These are phyloP conservation scores for Polyodon spathula DNA, from an alignment of 2,113 vertebrate genomes.

Conservation along the genomic window DNA sequence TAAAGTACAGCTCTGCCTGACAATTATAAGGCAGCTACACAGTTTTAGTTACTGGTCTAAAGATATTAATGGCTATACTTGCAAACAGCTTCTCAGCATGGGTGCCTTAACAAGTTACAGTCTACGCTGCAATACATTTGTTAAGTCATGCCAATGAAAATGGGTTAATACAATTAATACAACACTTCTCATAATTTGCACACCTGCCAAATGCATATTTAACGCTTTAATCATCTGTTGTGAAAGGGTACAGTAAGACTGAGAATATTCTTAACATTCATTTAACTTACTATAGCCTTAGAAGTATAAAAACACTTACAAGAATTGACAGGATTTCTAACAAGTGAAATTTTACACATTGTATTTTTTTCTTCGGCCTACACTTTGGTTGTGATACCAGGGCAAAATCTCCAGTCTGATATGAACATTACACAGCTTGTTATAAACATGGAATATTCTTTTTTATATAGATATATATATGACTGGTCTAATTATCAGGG, in stretches of 20 bases:
- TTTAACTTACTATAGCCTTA: slow-evolving; percentile 28
- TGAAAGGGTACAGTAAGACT: slow-evolving; percentile 30
- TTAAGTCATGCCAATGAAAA: slow-evolving; percentile 8
- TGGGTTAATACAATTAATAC: slow-evolving; percentile 11
- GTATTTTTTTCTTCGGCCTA: not conserved
- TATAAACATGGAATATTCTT: no score
- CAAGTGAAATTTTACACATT: slow-evolving; percentile 35
- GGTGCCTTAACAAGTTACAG: not conserved
- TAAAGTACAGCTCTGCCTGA: no score
- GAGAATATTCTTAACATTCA: slow-evolving; percentile 31
- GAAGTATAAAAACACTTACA: slow-evolving; percentile 40
- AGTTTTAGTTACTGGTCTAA: no score
- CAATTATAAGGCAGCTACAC: no score
- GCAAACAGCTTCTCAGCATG: no score
- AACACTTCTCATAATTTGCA: slow-evolving; percentile 1
- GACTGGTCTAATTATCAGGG: no score
- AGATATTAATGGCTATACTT: no score
- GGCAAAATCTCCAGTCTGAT: no score
- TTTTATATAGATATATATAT: no score
- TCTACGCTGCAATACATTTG: not conserved
- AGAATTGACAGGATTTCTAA: slow-evolving; percentile 46
- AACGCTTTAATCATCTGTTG: not conserved
- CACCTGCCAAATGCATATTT: slow-evolving; percentile 2
- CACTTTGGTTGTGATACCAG: no score
- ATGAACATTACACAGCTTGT: no score